phyloP scores from a whole-genome alignment of 2,888 invertebrate genomes.

The Caradrina kadenii region DNA sequence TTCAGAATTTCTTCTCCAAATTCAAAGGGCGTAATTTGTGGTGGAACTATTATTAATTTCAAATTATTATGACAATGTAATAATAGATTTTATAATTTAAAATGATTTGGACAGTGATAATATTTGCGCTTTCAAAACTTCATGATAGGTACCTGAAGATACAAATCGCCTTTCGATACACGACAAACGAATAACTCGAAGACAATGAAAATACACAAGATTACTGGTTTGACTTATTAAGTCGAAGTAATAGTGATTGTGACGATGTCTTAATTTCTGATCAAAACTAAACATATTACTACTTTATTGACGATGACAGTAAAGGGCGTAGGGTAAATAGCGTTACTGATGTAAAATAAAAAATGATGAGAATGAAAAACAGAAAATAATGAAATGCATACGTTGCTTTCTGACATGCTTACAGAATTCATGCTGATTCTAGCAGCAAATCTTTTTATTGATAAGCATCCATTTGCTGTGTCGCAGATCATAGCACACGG shows the following conservation, averaged over 20 bases:
- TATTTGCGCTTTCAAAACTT: too few relatives aligned
- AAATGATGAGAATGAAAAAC: constrained; percentile 54
- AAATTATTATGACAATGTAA: background rate
- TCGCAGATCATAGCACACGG: too few relatives aligned
- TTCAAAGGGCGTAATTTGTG: constrained; percentile 94
- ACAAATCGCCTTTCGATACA: constrained; percentile 93
- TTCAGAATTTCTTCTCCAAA: constrained; percentile 94
- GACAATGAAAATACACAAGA: background rate
- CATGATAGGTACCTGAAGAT: constrained; percentile 86
- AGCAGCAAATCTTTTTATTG: constrained; percentile 69
- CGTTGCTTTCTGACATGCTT: constrained; percentile 74
- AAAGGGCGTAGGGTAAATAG: background rate
- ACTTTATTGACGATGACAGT: background rate
- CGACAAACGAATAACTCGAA: constrained; percentile 81
- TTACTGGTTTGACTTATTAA: background rate
- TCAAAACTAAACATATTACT: constrained; percentile 30
- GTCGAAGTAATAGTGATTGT: constrained; percentile 79
- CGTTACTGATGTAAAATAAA: constrained; percentile 38
- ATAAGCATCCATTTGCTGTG: constrained; percentile 72
- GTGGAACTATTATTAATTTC: constrained; percentile 91
- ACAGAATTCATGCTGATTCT: constrained; percentile 85
- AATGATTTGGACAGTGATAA: background rate
- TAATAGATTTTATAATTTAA: too few relatives aligned
- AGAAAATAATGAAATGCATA: constrained; percentile 72
- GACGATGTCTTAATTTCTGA: constrained; percentile 88